Conservation (phyloP, 2,888 invertebrate species). For the Exocentrus adspersus region DNA sequence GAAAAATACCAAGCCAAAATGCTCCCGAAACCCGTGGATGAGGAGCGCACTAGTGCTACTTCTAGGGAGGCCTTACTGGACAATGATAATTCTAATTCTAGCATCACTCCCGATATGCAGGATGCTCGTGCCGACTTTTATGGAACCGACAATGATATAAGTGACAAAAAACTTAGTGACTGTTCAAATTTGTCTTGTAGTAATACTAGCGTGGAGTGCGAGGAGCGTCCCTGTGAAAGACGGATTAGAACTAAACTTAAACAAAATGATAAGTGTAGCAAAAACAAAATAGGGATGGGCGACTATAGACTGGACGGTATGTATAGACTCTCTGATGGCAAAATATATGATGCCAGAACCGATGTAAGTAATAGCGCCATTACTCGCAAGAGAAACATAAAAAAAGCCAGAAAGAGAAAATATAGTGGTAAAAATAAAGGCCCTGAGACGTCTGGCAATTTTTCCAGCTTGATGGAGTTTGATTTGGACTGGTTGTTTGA, state of each 20-base stretch:
- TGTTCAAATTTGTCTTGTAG: slow-evolving; percentile 59
- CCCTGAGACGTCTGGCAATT: slow-evolving; percentile 50
- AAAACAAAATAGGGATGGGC: slow-evolving; percentile 20
- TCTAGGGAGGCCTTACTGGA: slow-evolving; percentile 77
- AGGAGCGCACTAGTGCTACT: slow-evolving; percentile 74
- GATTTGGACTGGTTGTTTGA: slow-evolving; percentile 75
- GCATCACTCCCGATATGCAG: slow-evolving; percentile 64
- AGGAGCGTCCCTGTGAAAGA: slow-evolving; percentile 43
- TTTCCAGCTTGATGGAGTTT: slow-evolving; percentile 66
- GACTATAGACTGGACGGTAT: slow-evolving; percentile 35
- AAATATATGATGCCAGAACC: slow-evolving; percentile 57
- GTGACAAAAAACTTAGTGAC: slow-evolving; percentile 59
- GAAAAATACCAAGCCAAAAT: slow-evolving; percentile 53
- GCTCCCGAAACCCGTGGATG: slow-evolving; percentile 68
- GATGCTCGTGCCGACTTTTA: slow-evolving; percentile 60
- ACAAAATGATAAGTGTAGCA: slow-evolving; percentile 26
- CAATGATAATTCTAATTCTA: slow-evolving; percentile 66
- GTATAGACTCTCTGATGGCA: slow-evolving; percentile 58
- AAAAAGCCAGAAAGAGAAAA: slow-evolving; percentile 52
- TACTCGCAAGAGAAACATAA: slow-evolving; percentile 50
- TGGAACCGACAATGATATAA: slow-evolving; percentile 58
- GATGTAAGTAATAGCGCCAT: slow-evolving; percentile 30
- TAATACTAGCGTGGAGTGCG: slow-evolving; percentile 58
- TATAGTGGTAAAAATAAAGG: slow-evolving; percentile 45
- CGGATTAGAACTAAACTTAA: slow-evolving; percentile 14